Percentiles rank a stretch among this genome's conserved stretches.
These are phyloP conservation scores for Varroa destructor DNA, from an alignment of 1,140 invertebrate species.

Conservation along the genomic window DNA sequence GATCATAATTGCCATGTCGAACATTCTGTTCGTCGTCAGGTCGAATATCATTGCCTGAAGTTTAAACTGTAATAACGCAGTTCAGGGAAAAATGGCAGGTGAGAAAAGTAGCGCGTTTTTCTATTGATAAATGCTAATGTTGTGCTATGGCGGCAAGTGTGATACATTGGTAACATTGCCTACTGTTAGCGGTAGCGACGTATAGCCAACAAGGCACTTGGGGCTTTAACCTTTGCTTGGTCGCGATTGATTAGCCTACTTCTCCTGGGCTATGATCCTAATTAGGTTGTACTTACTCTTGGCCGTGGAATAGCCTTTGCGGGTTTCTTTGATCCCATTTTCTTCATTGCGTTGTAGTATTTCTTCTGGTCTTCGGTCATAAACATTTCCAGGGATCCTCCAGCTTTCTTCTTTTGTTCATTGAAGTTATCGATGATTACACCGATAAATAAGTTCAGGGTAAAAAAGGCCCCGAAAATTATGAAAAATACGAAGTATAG, in stretches of 20 bases:
- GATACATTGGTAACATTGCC: too few relatives aligned
- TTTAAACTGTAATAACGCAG: slow-evolving; percentile 63
- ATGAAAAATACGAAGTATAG: slow-evolving; percentile 96
- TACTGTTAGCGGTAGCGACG: too few relatives aligned
- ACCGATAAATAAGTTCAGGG: slow-evolving; percentile 92
- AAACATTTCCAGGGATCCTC: slow-evolving; percentile 96
- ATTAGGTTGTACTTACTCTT: slow-evolving; percentile 51
- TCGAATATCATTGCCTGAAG: slow-evolving; percentile 91
- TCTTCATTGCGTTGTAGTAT: slow-evolving; percentile 99
- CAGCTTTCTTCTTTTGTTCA: slow-evolving; percentile 97
- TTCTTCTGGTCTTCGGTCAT: slow-evolving; percentile 99
- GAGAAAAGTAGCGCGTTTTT: slow-evolving; percentile 6
- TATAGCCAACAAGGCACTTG: too few relatives aligned
- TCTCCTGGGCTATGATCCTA: not conserved
- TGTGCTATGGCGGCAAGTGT: too few relatives aligned
- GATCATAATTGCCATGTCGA: slow-evolving; percentile 98
- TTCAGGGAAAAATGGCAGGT: slow-evolving; percentile 30
- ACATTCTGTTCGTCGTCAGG: slow-evolving; percentile 93
- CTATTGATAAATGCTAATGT: too few relatives aligned
- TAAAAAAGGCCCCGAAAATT: slow-evolving; percentile 93
- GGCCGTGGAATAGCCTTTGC: slow-evolving; percentile 93
- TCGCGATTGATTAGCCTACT: not conserved
- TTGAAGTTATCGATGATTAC: slow-evolving; percentile 98
- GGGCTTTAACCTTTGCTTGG: not conserved
- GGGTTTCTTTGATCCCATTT: slow-evolving; percentile 95